A percentile compares a stretch with the other conserved stretches of the same genome.
phyloP scores from a whole-genome alignment of 2,113 vertebrate genomes.

The Chamaetylas fuelleborni region DNA sequence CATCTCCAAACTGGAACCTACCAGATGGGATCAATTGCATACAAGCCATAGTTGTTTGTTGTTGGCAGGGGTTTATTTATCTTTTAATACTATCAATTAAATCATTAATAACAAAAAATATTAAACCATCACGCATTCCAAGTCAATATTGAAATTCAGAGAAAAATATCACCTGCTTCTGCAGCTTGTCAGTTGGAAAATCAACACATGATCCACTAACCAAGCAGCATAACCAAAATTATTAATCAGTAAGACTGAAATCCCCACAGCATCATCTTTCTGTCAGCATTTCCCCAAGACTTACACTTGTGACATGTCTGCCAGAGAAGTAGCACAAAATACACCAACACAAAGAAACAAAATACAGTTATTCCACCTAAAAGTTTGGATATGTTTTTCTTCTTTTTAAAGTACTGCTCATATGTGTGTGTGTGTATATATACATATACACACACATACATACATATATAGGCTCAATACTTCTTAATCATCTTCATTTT shows the following conservation, averaged over 20 bases:
- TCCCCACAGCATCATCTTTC: background rate
- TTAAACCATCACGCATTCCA: background rate
- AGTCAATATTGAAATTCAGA: background rate
- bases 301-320: background rate
- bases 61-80: background rate
- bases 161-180: background rate
- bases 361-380: background rate
- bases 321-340: background rate
- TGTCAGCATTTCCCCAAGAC: background rate
- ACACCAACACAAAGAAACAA: background rate
- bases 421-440: too few relatives aligned
- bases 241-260: slow-evolving; percentile 21
- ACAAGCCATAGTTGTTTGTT: background rate
- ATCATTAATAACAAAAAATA: background rate
- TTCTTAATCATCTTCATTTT: background rate
- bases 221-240: background rate
- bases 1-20: background rate
- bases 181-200: background rate
- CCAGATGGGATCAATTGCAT: background rate
- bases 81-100: background rate
- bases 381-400: background rate
- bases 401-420: background rate
- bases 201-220: background rate
- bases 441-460: rapidly evolving
- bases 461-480: background rate